phyloP scores from a whole-genome alignment of 2,888 invertebrate genomes.

The Cremastinae sp. region DNA sequence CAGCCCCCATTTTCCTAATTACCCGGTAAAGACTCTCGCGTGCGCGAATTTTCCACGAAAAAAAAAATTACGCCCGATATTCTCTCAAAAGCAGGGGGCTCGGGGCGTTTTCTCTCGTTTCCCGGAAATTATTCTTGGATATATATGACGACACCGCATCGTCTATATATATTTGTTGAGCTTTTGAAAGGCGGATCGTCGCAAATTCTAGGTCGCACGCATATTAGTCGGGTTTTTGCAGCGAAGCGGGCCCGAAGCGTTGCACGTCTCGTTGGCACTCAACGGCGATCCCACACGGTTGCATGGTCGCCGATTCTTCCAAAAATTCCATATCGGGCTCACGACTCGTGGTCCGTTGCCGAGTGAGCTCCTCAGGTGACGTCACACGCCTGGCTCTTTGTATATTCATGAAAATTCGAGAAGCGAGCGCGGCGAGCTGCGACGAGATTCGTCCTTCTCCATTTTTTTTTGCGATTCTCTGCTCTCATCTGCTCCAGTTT shows the following conservation, averaged over 20 bases:
- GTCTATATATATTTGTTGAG: not conserved
- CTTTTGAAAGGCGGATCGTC: not conserved
- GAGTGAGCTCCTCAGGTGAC: not conserved
- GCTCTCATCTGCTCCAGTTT: too few relatives aligned
- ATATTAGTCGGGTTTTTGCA: not conserved
- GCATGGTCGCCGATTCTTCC: not conserved
- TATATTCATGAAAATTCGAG: too few relatives aligned
- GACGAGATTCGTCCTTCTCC: not conserved
- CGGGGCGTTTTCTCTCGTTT: too few relatives aligned
- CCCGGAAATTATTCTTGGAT: too few relatives aligned
- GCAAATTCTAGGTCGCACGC: slow-evolving; percentile 10
- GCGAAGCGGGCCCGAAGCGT: slow-evolving; percentile 13
- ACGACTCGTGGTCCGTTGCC: slow-evolving; percentile 2
- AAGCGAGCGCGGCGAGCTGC: not conserved
- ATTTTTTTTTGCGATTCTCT: not conserved
- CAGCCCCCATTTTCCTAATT: too few relatives aligned
- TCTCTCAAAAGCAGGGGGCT: too few relatives aligned
- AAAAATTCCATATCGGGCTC: not conserved
- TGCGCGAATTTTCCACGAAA: too few relatives aligned
- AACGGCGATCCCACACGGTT: not conserved
- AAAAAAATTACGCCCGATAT: too few relatives aligned
- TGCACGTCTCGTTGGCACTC: not conserved
- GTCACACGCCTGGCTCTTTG: not conserved
- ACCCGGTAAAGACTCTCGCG: too few relatives aligned
- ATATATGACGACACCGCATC: too few relatives aligned